These are phyloP conservation scores for Leucoma salicis DNA, from an alignment of 2,888 invertebrate species.

Conservation along the genomic window DNA sequence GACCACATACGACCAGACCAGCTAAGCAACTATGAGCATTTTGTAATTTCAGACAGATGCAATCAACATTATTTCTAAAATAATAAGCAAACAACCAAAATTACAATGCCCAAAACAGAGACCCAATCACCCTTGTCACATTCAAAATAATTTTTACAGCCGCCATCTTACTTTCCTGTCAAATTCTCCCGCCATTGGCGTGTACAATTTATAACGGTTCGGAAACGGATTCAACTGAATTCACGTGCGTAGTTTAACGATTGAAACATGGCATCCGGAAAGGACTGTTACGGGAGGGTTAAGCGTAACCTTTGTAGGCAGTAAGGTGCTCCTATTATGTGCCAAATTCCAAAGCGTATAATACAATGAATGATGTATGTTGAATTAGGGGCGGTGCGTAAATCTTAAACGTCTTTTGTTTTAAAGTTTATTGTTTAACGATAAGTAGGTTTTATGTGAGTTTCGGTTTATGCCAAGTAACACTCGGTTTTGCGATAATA, in stretches of 20 bases:
- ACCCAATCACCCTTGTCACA: constrained; percentile 2
- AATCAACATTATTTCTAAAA: neutral
- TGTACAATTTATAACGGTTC: constrained; percentile 53
- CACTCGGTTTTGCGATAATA: too few relatives aligned
- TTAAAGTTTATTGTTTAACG: constrained; percentile 1
- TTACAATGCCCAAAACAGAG: neutral
- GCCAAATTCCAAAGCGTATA: constrained; percentile 52
- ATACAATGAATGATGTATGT: constrained; percentile 21
- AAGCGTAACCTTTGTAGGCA: constrained; percentile 33
- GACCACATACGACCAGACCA: too few relatives aligned
- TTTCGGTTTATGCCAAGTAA: too few relatives aligned
- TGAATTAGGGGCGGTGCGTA: constrained; percentile 2
- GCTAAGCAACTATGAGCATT: too few relatives aligned
- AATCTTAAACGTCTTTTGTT: constrained; percentile 9
- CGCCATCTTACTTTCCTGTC: constrained; percentile 30
- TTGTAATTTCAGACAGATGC: too few relatives aligned
- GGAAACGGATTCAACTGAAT: constrained; percentile 64
- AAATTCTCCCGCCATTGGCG: constrained; percentile 30
- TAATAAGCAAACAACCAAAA: neutral
- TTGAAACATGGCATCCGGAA: constrained; percentile 67
- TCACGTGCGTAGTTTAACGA: constrained; percentile 64
- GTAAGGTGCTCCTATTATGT: constrained; percentile 42
- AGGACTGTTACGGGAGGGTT: constrained; percentile 45
- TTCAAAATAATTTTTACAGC: constrained; percentile 20
- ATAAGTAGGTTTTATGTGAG: neutral